Base-by-base conservation (phyloP, 2,797 vertebrate genomes). In the Danionella dracula region DNA sequence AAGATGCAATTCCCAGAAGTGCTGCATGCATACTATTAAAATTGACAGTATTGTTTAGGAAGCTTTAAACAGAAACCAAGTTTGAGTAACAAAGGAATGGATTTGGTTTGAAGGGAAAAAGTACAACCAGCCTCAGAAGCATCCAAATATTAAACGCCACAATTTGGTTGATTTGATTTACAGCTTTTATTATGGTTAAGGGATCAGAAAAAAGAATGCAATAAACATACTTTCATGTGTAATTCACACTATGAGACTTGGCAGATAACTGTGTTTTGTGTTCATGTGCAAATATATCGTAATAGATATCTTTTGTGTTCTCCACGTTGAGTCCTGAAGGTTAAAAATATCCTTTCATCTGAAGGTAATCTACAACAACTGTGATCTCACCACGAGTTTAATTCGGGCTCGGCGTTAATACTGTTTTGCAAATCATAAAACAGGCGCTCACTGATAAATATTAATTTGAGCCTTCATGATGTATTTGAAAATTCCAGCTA, bases 381-480 rank as follows among this genome's bases (percentile, higher is more conserved):
- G 63, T 46, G 76, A 81, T 86, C 81, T 83, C 81, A 78, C 81
- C 58, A 12, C 62, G 45, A 81, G 80, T 80, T 88, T 87, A 88
- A 89, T 86, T 86, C 81, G 82, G 87, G 85, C 94, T 93, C 94
- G 92, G 90, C 17, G 90, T 92, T 95, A 96, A 96, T 92, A 94
- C 88, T 95, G 91, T 96, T 96, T 96, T 95, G 93, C 94, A 97
- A 96, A 98, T 94, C 95, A 97, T 97, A 97, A 98, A 98, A 96
- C 93, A 93, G 64, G 20, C 91, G 91, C 94, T 95, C 89, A 90
- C 94, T 98, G 96, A 98, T 99, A 99, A 98, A 99, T 98, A 99
- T 98, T 98, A 98, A 99, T 99, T 98, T 98, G 94, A 96, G 92
- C 96, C 95, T 96, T 98, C 95, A 93, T 98, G 97, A 97, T 96